Base-by-base conservation (phyloP, 2,888 invertebrate genomes). In the Ormyrus labotus region DNA sequence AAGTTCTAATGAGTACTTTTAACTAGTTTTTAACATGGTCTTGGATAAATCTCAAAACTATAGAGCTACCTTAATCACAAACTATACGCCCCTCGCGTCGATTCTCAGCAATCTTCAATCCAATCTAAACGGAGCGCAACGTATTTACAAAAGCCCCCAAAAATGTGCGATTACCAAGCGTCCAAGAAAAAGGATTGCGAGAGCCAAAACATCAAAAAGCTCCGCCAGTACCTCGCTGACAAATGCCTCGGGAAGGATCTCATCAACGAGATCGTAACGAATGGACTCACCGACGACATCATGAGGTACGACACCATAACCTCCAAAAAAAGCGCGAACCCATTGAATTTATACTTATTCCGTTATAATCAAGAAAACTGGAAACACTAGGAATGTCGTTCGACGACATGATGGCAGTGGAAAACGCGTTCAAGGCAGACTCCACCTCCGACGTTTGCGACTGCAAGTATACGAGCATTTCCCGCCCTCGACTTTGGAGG, bases 221-320 rank as follows among this genome's bases (percentile, higher is more conserved):
- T 53, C 7, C 10, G 61, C 60, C 1, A 51, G 3, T 11, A 67
- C 13, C 9, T 57, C 55, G 19, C 11, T 76, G 10, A 47, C 6
- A 68, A 69, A 69, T 45, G 69, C 6, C 4, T 71, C 10, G 10
- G 13, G 2, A 65, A 71, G 8, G 34, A 71, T 19, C 67, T 71
- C 47, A 65, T 78, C 9, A 57, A 57, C n/a, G 78, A 71, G 11
- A 64, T 78, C 34, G 34, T 34, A 34, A 34, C 34, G 34, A 34
- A 34, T 50, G 75, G 80, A 13, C 68, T 84, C 45, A 84, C 82
- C 2, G 83, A 85, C n/a, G 83, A 85, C 63, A 73, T 72, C 6
- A 68, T 74, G 47, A 84, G 82, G 87, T 86, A 72, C 67, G 4
- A 51, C 13, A 9, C 19, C 0, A 34, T 64, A 48, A 61, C 51